Base-by-base conservation (phyloP, 1,140 invertebrate species). In the Araneus ventricosus region DNA sequence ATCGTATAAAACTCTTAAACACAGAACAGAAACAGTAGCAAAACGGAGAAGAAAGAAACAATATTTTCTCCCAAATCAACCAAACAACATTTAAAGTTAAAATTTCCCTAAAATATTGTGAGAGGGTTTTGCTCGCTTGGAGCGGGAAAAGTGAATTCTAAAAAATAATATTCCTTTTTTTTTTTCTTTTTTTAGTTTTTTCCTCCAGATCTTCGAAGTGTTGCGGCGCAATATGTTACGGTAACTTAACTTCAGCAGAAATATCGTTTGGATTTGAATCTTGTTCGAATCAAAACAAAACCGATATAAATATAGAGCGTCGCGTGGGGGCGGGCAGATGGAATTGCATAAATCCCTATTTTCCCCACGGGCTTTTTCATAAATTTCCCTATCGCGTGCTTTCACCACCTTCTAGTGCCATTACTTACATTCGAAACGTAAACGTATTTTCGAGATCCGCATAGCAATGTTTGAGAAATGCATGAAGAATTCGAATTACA, bases 391-490 rank as follows among this genome's bases (percentile, higher is more conserved):
- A 17, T 82, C 75, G 75, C 75, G 75, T 82, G 20, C 14, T 67
- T 67, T 67, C 63, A n/a, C 63, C 37, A 45, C 79, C 34, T 41
- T 37, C 30, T 24, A 8, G 24, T 82, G 5, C 79, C 34, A 82
- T 82, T 82, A 80, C 75, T 80, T 80, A 82, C 79, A 22, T 82
- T 82, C 79, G 79, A 82, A 82, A 39, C 79, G 79, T 82, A 82
- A 82, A 82, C 34, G 37, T 37, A 82, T 82, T 82, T 82, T n/a
- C 37, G n/a, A 82, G n/a, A 67, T 67, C 14, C 14, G 79, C 37
- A 22, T 41, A n/a, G 34, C 34, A 37, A 45, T 45, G 79, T 39
- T 37, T 37, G 37, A 30, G 79, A 82, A 82, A 82, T 39, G 79
- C 79, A 41, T 22, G 39, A 41, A 45, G 79, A 82, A 82, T 82